phyloP scores from a whole-genome alignment of 1,140 invertebrate genomes.

The Zeugodacus cucurbitae region DNA sequence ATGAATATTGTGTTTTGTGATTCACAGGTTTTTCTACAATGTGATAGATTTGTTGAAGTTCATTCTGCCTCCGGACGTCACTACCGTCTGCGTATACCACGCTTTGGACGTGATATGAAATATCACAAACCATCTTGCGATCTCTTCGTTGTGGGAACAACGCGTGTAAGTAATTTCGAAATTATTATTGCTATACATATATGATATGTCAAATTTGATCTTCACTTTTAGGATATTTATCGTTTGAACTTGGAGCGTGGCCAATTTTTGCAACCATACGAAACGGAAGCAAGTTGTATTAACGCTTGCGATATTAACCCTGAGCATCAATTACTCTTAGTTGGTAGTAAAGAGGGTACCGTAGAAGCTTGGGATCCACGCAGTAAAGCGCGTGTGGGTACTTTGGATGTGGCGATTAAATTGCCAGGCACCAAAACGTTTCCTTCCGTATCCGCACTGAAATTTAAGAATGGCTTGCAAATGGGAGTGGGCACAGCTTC shows the following conservation, averaged over 20 bases:
- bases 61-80: constrained; percentile 93
- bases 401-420: constrained; percentile 87
- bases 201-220: not conserved
- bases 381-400: constrained; percentile 77
- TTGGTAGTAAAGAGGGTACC: constrained; percentile 91
- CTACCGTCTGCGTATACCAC: constrained; percentile 91
- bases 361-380: constrained; percentile 98
- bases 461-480: constrained; percentile 84
- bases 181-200: not conserved
- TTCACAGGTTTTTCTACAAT: constrained; percentile 83
- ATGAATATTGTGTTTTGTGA: not conserved
- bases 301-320: constrained; percentile 92
- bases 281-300: constrained; percentile 79
- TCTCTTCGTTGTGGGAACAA: constrained; percentile 89
- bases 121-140: constrained; percentile 93
- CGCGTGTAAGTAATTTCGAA: constrained; percentile 69
- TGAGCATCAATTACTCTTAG: constrained; percentile 85
- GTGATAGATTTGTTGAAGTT: constrained; percentile 93
- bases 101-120: constrained; percentile 93
- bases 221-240: constrained; percentile 80
- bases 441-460: constrained; percentile 74
- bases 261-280: constrained; percentile 88
- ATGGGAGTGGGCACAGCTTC: constrained; percentile 93
- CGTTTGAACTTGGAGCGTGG: constrained; percentile 96
- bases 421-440: constrained; percentile 60